A percentile compares a stretch with the other conserved stretches of the same genome.
These are phyloP conservation scores for Fringilla coelebs DNA, from an alignment of 2,797 vertebrate genomes.

Conservation along the genomic window DNA sequence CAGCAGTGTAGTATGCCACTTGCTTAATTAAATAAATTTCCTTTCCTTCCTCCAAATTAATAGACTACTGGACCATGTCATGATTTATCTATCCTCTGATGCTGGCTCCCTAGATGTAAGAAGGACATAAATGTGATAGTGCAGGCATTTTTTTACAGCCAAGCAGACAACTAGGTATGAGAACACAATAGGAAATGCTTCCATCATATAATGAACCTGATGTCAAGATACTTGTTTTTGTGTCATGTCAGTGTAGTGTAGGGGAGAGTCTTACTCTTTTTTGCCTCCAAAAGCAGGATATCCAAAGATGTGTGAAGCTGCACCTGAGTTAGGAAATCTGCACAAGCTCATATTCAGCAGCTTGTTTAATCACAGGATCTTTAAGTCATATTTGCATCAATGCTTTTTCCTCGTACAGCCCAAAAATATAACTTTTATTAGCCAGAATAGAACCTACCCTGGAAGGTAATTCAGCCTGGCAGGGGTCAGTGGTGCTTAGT, in stretches of 20 bases:
- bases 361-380: neutral
- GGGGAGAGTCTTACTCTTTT: neutral
- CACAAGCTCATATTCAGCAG: neutral
- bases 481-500: neutral
- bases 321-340: neutral
- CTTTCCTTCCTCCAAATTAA: neutral
- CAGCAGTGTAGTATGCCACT: neutral
- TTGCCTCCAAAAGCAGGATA: neutral
- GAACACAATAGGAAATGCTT: neutral
- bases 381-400: neutral
- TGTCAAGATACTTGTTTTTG: neutral
- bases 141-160: neutral
- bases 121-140: neutral
- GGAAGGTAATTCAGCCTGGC: neutral
- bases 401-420: neutral
- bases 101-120: neutral
- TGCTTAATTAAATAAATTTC: neutral
- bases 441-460: neutral
- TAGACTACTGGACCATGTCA: neutral
- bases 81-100: neutral
- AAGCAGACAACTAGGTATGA: neutral
- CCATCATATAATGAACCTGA: fast-evolving
- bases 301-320: neutral
- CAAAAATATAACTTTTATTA: neutral
- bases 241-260: neutral